Base-by-base conservation (phyloP, 1,140 invertebrate species). In the Drosophila takahashii region DNA sequence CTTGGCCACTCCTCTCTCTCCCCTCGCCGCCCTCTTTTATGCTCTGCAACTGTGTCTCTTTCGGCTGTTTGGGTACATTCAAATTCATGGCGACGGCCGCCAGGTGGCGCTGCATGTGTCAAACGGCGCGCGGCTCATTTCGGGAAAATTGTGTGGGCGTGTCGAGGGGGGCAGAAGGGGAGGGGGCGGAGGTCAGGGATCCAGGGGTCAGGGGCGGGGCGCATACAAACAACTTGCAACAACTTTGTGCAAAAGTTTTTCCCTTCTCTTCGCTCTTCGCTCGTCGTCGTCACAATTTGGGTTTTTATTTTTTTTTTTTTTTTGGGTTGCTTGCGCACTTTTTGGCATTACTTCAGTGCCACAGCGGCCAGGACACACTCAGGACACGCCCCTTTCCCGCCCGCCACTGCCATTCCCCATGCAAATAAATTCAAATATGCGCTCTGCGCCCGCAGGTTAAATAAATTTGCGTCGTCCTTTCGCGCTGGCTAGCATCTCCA, bases 381-480 rank as follows among this genome's bases (percentile, higher is more conserved):
- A 29, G 26, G 26, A 15, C 48, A 59, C 22, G 36, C 10, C 58
- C 22, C 22, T 3, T 22, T 22, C 22, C 22, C 4, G 8, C 8
- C 16, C n/a, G n/a, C 50, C 18, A 16, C 32, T 34, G 37, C 41
- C 39, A 7, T 42, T 57, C 54, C 18, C 52, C 76, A 61, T 54
- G 81, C 77, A 85, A 85, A 85, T 85, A 85, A 85, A 85, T 85
- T 85, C 81, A 85, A 85, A 85, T 86, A 86, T 86, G 77, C 77
- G 73, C 81, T 74, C 44, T 81, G 81, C 79, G 79, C 71, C 81
- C 81, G 77, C 81, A 85, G 81, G 81, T 86, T 85, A 85, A 85
- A 85, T 85, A 85, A 85, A 85, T 84, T 85, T 80, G 81, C 64
- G 52, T 65, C 70, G 37, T 59, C 50, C 79, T 53, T 56, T 72